Base-by-base conservation (phyloP, 2,888 invertebrate species). In the Melanophora roralis region DNA sequence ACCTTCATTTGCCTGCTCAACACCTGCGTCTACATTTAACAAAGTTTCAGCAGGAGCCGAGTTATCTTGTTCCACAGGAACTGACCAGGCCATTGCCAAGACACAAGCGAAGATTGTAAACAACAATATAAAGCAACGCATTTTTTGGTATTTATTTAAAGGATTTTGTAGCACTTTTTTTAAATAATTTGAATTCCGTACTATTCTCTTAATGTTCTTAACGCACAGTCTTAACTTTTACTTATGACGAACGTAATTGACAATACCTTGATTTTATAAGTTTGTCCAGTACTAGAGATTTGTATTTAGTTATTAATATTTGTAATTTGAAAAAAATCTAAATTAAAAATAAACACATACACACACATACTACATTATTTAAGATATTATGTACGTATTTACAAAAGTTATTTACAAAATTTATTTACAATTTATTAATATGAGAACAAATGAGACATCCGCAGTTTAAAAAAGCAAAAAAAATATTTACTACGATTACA, bases 21-120 rank as follows among this genome's bases (percentile, higher is more conserved):
- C 64, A 16, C 55, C 64, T 4, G 79, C 78, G 74, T 85, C 85
- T 32, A 82, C 84, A 9, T 72, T 73, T 34, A 83, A 55, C 6
- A 85, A 65, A 5, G 51, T 53, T 40, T 14, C 32, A 5, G 55
- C 59, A 2, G 73, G 79, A 65, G 34, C 57, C 1, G 60, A 59
- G 40, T 49, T 49, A 38, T 38, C 36, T 34, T 72, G 71, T n/a
- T 47, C 74, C 0, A 78, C 21, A 36, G 59, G 55, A 11, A 67
- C 73, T 1, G 64, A 53, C 53, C 68, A 55, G 9, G 32, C 40
- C 72, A 72, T 38, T 9, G 67, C 55, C 65, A 80, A 43, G 7
- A 38, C 21, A 11, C 57, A 80, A 32, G 36, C 57, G 8, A 76
- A 43, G 40, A 75, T 27, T 32, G 60, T 49, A 21, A 72, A 51